phyloP scores from a whole-genome alignment of 2,113 vertebrate genomes.

The Bujurquina vittata region DNA sequence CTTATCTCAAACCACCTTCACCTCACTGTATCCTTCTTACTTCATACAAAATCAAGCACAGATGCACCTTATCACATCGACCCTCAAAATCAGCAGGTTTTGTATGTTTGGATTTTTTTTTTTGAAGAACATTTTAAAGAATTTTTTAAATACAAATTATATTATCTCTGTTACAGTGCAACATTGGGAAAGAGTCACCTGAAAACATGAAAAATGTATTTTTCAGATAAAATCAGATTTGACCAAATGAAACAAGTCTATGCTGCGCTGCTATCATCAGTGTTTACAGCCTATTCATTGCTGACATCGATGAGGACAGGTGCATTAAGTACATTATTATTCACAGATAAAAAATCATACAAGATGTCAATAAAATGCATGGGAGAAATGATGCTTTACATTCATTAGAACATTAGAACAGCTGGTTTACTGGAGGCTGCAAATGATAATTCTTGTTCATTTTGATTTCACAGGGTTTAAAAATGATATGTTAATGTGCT shows the following conservation, averaged over 20 bases:
- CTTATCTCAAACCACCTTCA: slow-evolving; percentile 56
- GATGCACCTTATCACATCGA: slow-evolving; percentile 21
- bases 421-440: slow-evolving; percentile 27
- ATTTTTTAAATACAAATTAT: slow-evolving; percentile 34
- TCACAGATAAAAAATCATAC: slow-evolving; percentile 51
- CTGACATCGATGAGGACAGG: slow-evolving; percentile 34
- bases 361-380: slow-evolving; percentile 27
- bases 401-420: slow-evolving; percentile 27
- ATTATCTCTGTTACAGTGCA: slow-evolving; percentile 40
- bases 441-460: neutral
- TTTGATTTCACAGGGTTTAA: slow-evolving; percentile 30
- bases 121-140: slow-evolving; percentile 23
- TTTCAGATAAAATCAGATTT: neutral
- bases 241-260: slow-evolving; percentile 22
- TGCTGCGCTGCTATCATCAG: slow-evolving; percentile 16
- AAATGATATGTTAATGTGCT: slow-evolving; percentile 35
- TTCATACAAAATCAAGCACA: slow-evolving; percentile 45
- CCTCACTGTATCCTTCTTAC: neutral
- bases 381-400: slow-evolving; percentile 2
- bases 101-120: neutral
- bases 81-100: slow-evolving; percentile 23
- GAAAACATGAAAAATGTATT: slow-evolving; percentile 23
- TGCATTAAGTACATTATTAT: slow-evolving; percentile 62
- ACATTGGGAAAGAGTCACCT: slow-evolving; percentile 28
- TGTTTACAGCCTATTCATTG: slow-evolving; percentile 27